phyloP scores from a whole-genome alignment of 2,888 invertebrate genomes.

The Drosophila kambysellisi region DNA sequence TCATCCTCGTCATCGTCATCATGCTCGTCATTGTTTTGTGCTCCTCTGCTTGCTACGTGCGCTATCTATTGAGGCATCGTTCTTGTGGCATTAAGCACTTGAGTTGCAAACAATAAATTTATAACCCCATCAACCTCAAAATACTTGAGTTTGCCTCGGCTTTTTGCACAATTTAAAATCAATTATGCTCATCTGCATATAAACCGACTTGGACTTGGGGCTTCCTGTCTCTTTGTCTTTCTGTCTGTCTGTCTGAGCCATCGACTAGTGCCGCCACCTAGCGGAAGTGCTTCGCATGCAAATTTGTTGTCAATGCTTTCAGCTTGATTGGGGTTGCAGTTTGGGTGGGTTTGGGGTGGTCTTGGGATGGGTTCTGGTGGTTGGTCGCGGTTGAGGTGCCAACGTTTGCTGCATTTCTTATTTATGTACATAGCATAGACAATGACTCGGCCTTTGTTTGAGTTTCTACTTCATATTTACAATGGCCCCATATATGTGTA shows the following conservation, averaged over 20 bases:
- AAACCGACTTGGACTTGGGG: constrained; percentile 68
- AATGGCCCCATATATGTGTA: constrained; percentile 12
- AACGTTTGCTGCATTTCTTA: constrained; percentile 72
- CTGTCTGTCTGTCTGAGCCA: constrained; percentile 8
- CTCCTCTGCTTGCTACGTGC: constrained; percentile 30
- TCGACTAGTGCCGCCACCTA: constrained; percentile 21
- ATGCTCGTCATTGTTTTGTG: constrained; percentile 1
- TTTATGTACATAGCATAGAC: constrained; percentile 79
- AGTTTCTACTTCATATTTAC: constrained; percentile 27
- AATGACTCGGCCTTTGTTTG: constrained; percentile 58
- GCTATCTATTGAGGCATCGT: constrained; percentile 52
- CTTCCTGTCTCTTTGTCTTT: constrained; percentile 26
- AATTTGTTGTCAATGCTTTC: constrained; percentile 75
- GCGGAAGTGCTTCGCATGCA: constrained; percentile 77
- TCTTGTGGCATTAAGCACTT: constrained; percentile 61
- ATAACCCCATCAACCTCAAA: neutral
- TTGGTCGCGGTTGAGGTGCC: constrained; percentile 45
- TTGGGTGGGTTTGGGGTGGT: neutral
- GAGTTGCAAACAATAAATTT: constrained; percentile 43
- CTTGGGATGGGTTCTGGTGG: constrained; percentile 23
- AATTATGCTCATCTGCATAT: constrained; percentile 83
- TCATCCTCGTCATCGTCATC: constrained; percentile 6
- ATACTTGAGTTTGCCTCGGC: neutral
- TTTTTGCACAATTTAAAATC: constrained; percentile 72
- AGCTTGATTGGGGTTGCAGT: constrained; percentile 28